phyloP scores from a whole-genome alignment of 2,113 vertebrate species.

The Siniperca chuatsi region DNA sequence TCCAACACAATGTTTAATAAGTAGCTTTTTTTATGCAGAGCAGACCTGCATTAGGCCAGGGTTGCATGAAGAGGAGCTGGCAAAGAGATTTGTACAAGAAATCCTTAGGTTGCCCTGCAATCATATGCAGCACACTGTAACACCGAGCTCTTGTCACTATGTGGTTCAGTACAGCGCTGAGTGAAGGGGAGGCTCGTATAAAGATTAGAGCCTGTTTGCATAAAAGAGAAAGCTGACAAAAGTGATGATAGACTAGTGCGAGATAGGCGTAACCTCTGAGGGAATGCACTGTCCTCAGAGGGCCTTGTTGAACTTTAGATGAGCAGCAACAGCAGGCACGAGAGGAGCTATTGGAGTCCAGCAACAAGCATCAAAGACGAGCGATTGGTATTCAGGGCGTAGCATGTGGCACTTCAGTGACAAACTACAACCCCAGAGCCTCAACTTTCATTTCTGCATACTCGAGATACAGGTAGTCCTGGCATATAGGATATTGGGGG shows the following conservation, averaged over 20 bases:
- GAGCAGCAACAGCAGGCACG: conserved; percentile 60
- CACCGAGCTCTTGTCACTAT: conserved; percentile 68
- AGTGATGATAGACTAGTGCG: conserved; percentile 66
- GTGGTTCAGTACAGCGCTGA: conserved; percentile 58
- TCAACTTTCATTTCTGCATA: conserved; percentile 73
- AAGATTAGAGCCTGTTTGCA: conserved; percentile 81
- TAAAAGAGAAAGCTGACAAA: conserved; percentile 76
- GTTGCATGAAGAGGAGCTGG: conserved; percentile 41
- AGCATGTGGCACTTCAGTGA: conserved; percentile 71
- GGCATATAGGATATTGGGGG: conserved; percentile 59
- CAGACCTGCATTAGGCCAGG: conserved; percentile 56
- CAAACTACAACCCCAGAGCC: conserved; percentile 69
- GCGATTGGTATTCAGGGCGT: conserved; percentile 74
- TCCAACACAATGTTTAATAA: conserved; percentile 70
- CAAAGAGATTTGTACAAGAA: conserved; percentile 52
- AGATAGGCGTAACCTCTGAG: conserved; percentile 73
- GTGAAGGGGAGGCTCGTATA: conserved; percentile 63
- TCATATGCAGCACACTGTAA: conserved; percentile 53
- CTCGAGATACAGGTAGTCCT: conserved; percentile 73
- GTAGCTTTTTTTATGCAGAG: conserved; percentile 54
- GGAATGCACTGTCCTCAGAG: conserved; percentile 58
- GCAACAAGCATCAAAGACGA: conserved; percentile 71
- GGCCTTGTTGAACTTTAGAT: conserved; percentile 63
- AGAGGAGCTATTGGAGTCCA: conserved; percentile 59
- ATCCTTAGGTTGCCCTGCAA: conserved; percentile 53